A percentile compares a stretch with the other conserved stretches of the same genome.
Evolutionary conservation across 2,888 invertebrate species (phyloP).

Genomic region (Himalopsyche anomala): DNA sequence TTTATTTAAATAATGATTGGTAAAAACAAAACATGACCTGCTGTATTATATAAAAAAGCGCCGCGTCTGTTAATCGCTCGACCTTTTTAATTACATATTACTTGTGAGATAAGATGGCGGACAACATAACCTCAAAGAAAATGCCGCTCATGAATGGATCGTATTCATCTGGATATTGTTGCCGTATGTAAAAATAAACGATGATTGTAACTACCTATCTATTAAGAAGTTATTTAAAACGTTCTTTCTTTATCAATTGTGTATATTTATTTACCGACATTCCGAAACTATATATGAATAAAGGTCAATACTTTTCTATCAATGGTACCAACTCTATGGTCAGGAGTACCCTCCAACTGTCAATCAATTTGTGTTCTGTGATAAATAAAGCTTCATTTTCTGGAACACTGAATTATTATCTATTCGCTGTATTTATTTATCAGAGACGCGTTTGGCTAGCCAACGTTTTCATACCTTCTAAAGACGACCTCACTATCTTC

Average conservation of each 20-base stretch:
- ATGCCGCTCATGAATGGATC: not conserved
- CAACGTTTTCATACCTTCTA: too few species aligned
- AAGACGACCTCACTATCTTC: too few species aligned
- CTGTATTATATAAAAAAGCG: not conserved
- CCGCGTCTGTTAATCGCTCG: conserved; percentile 4
- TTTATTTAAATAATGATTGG: not conserved
- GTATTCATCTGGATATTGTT: not conserved
- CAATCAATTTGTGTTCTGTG: too few species aligned
- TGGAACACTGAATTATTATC: too few species aligned
- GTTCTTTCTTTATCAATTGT: not conserved
- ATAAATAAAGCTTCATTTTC: too few species aligned
- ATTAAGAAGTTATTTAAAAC: not conserved
- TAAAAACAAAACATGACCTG: conserved; percentile 17
- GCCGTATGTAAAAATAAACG: not conserved
- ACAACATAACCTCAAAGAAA: conserved; percentile 18
- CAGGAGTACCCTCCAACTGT: too few species aligned
- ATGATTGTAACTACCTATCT: not conserved
- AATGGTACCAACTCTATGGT: too few species aligned
- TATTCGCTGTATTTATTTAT: too few species aligned
- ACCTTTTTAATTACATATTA: conserved; percentile 2
- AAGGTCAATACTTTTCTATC: not conserved
- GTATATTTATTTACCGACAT: not conserved
- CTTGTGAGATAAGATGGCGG: not conserved
- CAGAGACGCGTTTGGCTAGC: too few species aligned
- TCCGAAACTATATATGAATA: not conserved